Base-by-base conservation (phyloP, 2,113 vertebrate species). In the Heloderma charlesbogerti region DNA sequence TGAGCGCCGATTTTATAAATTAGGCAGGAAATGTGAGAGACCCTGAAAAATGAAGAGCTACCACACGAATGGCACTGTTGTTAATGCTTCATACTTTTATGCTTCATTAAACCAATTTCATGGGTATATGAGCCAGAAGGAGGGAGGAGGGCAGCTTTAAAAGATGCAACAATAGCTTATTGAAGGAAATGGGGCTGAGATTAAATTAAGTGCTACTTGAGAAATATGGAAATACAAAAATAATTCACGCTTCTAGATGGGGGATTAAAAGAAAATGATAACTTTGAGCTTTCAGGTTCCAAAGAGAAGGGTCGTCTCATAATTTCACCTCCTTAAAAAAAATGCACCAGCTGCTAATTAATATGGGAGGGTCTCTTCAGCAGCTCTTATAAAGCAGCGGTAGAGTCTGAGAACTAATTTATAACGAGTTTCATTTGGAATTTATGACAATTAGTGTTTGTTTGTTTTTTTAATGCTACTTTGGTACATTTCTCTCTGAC, bases 61-160 rank as follows among this genome's bases (percentile, higher is more conserved):
- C 98, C 97, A 98, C 98, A 98, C 98, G 98, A 98, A 98, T 99
- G 98, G 98, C 98, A 98, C 98, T 98, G 98, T 98, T 98, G 98
- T 98, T 99, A 98, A 99, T 99, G 98, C 98, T 98, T 98, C 99
- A 99, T 99, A 99, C 98, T 98, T 99, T 99, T 99, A 98, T 99
- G 99, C 98, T 99, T 99, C 99, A 99, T 99, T 99, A 99, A 99
- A 99, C 99, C 99, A 99, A 99, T 99, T 99, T 99, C 99, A 99
- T 98, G 98, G 98, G 97, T 98, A 99, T 98, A 98, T 99, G 99
- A 99, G 98, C 98, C 99, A 98, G 99, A 98, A 79, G 99, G 98
- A 99, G 98, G 98, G 99, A 99, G 98, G 98, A 97, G 98, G 97
- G 98, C 98, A 40, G 74, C 89, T 86, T 98, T 98, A 97, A 98